Percentiles rank a stretch among this genome's conserved stretches.
Evolutionary conservation across 2,888 invertebrate species (phyloP).

Genomic region (Tiliacea aurago): DNA sequence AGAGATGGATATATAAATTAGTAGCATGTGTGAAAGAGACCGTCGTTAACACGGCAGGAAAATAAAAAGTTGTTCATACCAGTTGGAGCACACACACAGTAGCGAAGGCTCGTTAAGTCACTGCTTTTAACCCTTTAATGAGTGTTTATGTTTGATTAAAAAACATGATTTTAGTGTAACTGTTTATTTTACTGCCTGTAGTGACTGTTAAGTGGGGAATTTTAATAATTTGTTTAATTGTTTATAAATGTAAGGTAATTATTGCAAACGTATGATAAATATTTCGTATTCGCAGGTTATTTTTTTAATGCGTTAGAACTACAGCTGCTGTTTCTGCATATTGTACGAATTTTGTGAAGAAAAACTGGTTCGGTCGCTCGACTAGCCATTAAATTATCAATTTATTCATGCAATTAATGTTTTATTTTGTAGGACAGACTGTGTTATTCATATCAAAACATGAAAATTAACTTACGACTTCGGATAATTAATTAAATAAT

Average conservation of each 20-base stretch:
- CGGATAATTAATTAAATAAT: slow-evolving; percentile 49
- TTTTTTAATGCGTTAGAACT: slow-evolving; percentile 35
- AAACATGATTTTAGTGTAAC: slow-evolving; percentile 75
- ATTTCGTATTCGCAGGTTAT: slow-evolving; percentile 35
- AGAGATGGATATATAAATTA: slow-evolving; percentile 64
- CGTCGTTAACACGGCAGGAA: slow-evolving; percentile 71
- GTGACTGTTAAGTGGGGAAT: slow-evolving; percentile 65
- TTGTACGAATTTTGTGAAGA: slow-evolving; percentile 34
- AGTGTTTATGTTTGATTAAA: slow-evolving; percentile 78
- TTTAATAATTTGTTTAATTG: slow-evolving; percentile 68
- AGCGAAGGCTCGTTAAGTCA: slow-evolving; percentile 82
- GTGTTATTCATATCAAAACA: slow-evolving; percentile 41
- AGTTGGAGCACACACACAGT: slow-evolving; percentile 76
- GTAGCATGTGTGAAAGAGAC: slow-evolving; percentile 66
- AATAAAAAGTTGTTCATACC: slow-evolving; percentile 85
- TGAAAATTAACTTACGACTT: slow-evolving; percentile 46
- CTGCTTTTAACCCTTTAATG: slow-evolving; percentile 85
- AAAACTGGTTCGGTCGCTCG: slow-evolving; percentile 27
- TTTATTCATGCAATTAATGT: slow-evolving; percentile 37
- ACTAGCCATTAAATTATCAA: slow-evolving; percentile 13
- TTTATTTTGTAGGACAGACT: slow-evolving; percentile 37
- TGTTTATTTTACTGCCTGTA: slow-evolving; percentile 71
- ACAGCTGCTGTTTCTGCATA: slow-evolving; percentile 37
- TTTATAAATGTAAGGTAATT: slow-evolving; percentile 58
- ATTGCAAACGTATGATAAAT: slow-evolving; percentile 45